Evolutionary conservation across 2,113 vertebrate genomes (phyloP).

Genomic region (Festucalex cinctus): DNA sequence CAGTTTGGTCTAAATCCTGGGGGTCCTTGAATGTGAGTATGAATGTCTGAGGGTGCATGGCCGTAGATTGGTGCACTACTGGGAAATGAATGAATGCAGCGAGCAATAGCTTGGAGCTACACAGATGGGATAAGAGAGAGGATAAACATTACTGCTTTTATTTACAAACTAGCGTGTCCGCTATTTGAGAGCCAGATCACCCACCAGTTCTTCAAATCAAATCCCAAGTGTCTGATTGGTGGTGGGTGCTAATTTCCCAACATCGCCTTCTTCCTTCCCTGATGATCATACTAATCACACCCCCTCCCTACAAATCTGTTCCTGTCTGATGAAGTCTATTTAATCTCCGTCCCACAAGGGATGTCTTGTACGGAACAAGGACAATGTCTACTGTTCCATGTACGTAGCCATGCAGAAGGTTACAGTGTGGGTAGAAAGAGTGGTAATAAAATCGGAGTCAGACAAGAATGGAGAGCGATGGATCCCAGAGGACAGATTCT

Average conservation of each 20-base stretch:
- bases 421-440: constrained; percentile 38
- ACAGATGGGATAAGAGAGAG: not conserved
- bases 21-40: not conserved
- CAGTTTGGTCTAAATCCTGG: not conserved
- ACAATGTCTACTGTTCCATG: constrained; percentile 58
- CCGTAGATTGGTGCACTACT: not conserved
- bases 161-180: not conserved
- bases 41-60: not conserved
- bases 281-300: constrained; percentile 56
- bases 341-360: constrained; percentile 67
- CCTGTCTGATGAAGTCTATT: constrained; percentile 66
- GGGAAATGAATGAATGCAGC: not conserved
- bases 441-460: constrained; percentile 42
- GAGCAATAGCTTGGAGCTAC: not conserved
- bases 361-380: constrained; percentile 67
- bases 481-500: constrained; percentile 64
- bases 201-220: not conserved
- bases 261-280: constrained; percentile 26
- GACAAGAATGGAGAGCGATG: constrained; percentile 36
- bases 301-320: constrained; percentile 37
- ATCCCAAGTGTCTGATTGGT: not conserved
- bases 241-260: constrained; percentile 4
- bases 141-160: not conserved
- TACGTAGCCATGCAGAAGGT: constrained; percentile 34
- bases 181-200: not conserved